Conservation (phyloP, 2,888 invertebrate genomes). For the Colletes collaris region DNA sequence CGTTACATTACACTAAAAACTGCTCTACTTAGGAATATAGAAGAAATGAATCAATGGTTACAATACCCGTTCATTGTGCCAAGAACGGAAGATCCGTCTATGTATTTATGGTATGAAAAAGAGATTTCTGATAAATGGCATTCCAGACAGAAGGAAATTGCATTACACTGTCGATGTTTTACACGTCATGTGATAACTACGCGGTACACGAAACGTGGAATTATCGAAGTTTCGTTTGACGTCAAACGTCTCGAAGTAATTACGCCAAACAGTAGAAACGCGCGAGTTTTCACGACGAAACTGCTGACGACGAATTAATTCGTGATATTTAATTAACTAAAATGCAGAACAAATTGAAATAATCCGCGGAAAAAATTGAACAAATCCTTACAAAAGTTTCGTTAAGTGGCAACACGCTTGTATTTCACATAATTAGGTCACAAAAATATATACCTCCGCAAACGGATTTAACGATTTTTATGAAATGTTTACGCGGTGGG, state of each 20-base stretch:
- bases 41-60: conserved; percentile 49
- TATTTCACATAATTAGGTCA: conserved; percentile 13
- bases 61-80: conserved; percentile 39
- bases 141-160: conserved; percentile 41
- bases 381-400: neutral
- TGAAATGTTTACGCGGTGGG: neutral
- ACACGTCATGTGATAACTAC: neutral
- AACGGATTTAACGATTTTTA: conserved; percentile 1
- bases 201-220: neutral
- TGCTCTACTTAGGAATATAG: conserved; percentile 40
- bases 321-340: neutral
- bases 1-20: conserved; percentile 21
- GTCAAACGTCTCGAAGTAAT: neutral
- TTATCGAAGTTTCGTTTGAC: neutral
- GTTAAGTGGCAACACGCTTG: neutral
- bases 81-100: conserved; percentile 21
- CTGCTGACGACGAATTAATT: neutral
- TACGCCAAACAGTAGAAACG: neutral
- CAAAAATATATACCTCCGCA: neutral
- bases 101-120: conserved; percentile 44
- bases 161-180: conserved; percentile 30
- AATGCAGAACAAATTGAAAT: neutral
- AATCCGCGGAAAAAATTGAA: neutral
- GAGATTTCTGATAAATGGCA: conserved; percentile 45
- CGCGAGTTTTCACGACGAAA: neutral